Conservation (phyloP, 2,113 vertebrate species). For the Vicugna pacos region DNA sequence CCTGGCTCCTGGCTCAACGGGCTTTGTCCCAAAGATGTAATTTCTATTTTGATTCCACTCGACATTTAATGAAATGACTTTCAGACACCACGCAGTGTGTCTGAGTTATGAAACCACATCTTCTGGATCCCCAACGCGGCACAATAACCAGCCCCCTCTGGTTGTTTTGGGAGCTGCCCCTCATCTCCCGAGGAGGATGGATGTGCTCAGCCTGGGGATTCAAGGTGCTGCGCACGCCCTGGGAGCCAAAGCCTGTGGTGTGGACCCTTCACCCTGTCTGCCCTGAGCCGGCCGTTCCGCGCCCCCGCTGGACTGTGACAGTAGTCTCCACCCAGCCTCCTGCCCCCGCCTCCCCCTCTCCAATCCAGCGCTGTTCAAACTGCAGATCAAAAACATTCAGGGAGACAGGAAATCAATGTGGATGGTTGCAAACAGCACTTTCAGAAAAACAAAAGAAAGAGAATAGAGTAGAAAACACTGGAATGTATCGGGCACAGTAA, state of each 20-base stretch:
- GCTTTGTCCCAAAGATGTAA: conserved; percentile 48
- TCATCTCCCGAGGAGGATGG: accelerated
- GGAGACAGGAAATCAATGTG: neutral
- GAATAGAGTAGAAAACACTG: neutral
- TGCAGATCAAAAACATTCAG: neutral
- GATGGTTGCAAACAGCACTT: neutral
- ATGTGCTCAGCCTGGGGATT: neutral
- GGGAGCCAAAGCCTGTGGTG: conserved; percentile 34
- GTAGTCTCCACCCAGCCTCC: neutral
- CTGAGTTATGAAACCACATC: conserved; percentile 51
- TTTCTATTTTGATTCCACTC: conserved; percentile 69
- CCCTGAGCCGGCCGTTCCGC: accelerated
- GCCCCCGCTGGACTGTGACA: neutral
- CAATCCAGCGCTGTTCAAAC: neutral
- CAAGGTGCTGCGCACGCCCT: neutral
- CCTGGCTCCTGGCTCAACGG: conserved; percentile 18
- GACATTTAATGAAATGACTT: conserved; percentile 72
- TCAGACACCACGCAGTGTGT: neutral
- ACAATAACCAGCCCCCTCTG: neutral
- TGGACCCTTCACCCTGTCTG: conserved; percentile 53
- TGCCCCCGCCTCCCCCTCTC: neutral
- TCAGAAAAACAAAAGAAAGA: neutral
- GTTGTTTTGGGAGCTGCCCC: neutral
- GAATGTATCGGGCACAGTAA: accelerated
- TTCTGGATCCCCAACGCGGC: neutral